Evolutionary conservation across 2,888 invertebrate genomes (phyloP), one percentile per base, ranked within the genome.

Genomic region (Palloptera scutellata): DNA sequence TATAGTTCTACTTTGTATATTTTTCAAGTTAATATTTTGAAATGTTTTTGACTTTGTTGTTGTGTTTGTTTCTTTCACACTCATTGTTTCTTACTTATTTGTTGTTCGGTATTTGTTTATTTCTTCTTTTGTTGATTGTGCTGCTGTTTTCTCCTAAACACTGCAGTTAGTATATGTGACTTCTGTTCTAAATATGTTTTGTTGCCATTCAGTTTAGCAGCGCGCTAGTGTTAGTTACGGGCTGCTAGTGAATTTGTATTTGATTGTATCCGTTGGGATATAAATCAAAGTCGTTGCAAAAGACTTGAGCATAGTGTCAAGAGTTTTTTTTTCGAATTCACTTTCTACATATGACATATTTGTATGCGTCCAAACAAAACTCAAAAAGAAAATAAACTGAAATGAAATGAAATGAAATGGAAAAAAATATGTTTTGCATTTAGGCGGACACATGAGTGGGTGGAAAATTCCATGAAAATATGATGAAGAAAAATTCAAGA

Each of bases 241-340:
- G 41, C 42, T 69, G 64, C 57, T 42, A 12, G 2, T 75, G 72
- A 72, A 72, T 73, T 75, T 71, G 74, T 67, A 73, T 73, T 73
- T 75, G 72, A 69, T 70, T 74, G 73, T 75, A 74, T 76, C 71
- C 74, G 71, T 68, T 67, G 73, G 73, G 62, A 73, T 68, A 79
- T 79, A 79, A 79, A 79, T 79, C 78, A 79, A 79, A 78, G 78
- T 76, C 75, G 67, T 15, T 48, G 71, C 73, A 78, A 78, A 76
- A 77, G 78, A 17, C 17, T 13, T 63, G 58, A 64, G 63, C 61
- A 67, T 67, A 67, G 68, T 70, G 64, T 70, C 70, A 68, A 54
- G 53, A 30, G 30, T 30, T 30, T 30, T 30, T 30, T 30, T 30
- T 30, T 30, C 6, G 30, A 30, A 30, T 30, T 30, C 6, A 30